Base-by-base conservation (phyloP, 2,113 vertebrate species). In the Planiliza haematocheilus region DNA sequence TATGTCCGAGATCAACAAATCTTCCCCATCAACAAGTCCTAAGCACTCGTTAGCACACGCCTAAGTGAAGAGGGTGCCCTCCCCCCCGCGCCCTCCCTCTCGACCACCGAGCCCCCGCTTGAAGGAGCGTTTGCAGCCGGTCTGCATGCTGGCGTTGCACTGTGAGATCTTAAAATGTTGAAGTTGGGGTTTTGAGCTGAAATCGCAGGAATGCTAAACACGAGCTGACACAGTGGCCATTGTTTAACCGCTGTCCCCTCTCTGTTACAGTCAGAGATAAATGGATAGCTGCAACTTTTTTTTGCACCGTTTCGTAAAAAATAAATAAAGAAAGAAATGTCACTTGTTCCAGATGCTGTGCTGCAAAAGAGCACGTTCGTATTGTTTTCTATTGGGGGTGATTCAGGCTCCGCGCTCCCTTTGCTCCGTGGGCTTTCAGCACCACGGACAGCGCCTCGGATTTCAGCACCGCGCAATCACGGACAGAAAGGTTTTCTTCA, bases 1-100 rank as follows among this genome's bases (percentile, higher is more conserved):
- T 75, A 60, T 56, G 58, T 13, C 49, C 17, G 41, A 59, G 77
- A 90, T 85, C 85, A 79, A 70, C 81, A 79, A 64, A 79, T 83
- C 64, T 66, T 79, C n/a, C 64, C 75, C 82, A 91, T 92, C 92
- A 94, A 93, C 93, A 94, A 93, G 93, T 94, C 90, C 78, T 64
- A 73, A 84, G 17, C 74, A 74, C 62, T 82, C 82, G 66, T 84
- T 74, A 69, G 80, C 36, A 30, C 62, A 72, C 76, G 82, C 41
- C 50, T 77, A 70, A 76, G 65, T 38, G 62, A 45, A 50, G 70
- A 81, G 59, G 69, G 51, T 67, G 65, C 38, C 81, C 78, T 51
- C 70, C 81, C 69, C 49, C 70, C 69, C 50, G 21, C 80, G 41
- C 57, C 79, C 73, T 62, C 69, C 81, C 72, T 59, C 65, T 61